Conservation (phyloP, 2,113 vertebrate genomes). For the Hucho hucho region DNA sequence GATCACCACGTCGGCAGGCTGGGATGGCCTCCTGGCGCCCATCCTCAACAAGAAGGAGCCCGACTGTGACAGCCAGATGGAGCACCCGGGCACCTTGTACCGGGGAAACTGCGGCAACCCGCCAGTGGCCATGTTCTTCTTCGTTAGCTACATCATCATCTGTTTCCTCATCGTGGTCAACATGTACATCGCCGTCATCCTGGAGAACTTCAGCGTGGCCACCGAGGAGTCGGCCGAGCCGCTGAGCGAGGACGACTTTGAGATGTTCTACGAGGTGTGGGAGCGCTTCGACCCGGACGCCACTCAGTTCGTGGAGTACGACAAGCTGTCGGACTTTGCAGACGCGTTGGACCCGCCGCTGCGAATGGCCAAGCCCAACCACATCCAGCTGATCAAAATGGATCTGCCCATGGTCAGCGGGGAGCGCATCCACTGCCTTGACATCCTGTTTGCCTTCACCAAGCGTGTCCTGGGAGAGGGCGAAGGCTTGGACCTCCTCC, state of each 20-base stretch:
- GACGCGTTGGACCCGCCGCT: constrained; percentile 89
- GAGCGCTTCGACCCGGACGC: constrained; percentile 91
- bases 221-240: constrained; percentile 95
- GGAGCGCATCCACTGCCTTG: constrained; percentile 96
- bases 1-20: constrained; percentile 93
- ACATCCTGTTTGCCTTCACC: constrained; percentile 97
- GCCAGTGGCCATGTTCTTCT: constrained; percentile 90
- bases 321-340: constrained; percentile 90
- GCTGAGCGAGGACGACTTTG: constrained; percentile 92
- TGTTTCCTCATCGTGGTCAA: constrained; percentile 97
- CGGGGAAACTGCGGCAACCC: constrained; percentile 91
- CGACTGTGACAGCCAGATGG: constrained; percentile 82
- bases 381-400: constrained; percentile 89
- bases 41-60: constrained; percentile 88
- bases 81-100: constrained; percentile 82
- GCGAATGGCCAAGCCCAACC: constrained; percentile 89
- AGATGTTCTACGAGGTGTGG: constrained; percentile 99
- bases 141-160: constrained; percentile 97
- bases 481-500: constrained; percentile 89
- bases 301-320: constrained; percentile 90
- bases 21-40: constrained; percentile 82
- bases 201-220: constrained; percentile 96
- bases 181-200: constrained; percentile 98
- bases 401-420: constrained; percentile 96
- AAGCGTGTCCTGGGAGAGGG: constrained; percentile 93